phyloP scores from a whole-genome alignment of 2,113 vertebrate species.

The Phrynosoma blainvillii region DNA sequence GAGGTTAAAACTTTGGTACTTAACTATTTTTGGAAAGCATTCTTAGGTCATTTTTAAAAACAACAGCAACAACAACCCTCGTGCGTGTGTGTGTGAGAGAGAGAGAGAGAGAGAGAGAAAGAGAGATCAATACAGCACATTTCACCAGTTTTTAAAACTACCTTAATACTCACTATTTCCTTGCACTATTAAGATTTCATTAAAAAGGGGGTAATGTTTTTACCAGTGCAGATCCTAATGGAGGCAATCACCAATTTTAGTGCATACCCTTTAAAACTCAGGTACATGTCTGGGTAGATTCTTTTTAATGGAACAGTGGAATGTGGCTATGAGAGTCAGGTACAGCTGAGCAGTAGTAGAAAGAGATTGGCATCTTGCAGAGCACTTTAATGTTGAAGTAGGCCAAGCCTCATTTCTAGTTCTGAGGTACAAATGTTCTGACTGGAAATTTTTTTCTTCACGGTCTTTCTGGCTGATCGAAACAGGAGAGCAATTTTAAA shows the following conservation, averaged over 20 bases:
- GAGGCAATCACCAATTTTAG: not conserved
- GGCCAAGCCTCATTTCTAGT: not conserved
- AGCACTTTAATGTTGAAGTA: not conserved
- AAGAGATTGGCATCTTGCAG: slow-evolving; percentile 2
- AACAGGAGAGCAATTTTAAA: slow-evolving; percentile 41
- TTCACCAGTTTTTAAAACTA: not conserved
- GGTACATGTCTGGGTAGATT: not conserved
- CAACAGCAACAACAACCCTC: not conserved
- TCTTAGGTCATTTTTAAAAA: not conserved
- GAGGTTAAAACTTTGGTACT: not conserved
- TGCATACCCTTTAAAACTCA: not conserved
- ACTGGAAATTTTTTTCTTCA: slow-evolving; percentile 25
- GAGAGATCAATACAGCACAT: not conserved
- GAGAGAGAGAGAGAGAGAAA: not conserved
- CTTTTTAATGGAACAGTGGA: not conserved
- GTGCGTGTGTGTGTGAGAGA: too few relatives aligned
- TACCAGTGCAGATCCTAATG: not conserved
- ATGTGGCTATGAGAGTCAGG: not conserved
- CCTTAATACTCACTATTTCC: not conserved
- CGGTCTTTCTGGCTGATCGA: slow-evolving; percentile 21
- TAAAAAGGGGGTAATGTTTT: not conserved
- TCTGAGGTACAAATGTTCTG: slow-evolving; percentile 22
- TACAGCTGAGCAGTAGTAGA: not conserved
- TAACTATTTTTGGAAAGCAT: not conserved
- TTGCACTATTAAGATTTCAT: not conserved